Percentiles rank a stretch among this genome's conserved stretches.
Conservation (phyloP, 2,888 invertebrate species). For the Conomelus anceps region DNA sequence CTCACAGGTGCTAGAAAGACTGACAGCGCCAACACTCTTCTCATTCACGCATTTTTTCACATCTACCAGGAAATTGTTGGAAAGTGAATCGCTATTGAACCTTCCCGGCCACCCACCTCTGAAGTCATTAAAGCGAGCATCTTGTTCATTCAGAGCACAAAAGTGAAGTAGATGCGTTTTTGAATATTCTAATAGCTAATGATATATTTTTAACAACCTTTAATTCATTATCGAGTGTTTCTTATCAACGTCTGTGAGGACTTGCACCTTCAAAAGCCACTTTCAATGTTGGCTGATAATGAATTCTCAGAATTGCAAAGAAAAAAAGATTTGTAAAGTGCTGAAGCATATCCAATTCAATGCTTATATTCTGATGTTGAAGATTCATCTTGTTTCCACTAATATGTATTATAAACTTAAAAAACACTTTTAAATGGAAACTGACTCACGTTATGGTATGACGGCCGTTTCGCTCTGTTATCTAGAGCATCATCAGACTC, state of each 20-base stretch:
- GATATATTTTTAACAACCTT: neutral
- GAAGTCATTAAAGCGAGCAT: neutral
- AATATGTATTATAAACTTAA: too few relatives aligned
- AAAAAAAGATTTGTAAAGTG: too few relatives aligned
- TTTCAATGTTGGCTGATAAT: neutral
- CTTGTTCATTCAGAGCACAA: neutral
- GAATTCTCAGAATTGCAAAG: neutral
- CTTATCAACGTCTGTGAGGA: neutral
- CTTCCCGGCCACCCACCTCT: neutral
- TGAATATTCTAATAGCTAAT: neutral
- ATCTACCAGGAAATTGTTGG: neutral
- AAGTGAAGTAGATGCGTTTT: neutral
- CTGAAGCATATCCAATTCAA: too few relatives aligned
- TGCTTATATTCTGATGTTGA: too few relatives aligned
- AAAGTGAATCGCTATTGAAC: neutral
- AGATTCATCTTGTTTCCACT: too few relatives aligned
- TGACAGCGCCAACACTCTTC: neutral
- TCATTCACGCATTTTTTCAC: neutral
- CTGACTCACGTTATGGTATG: too few relatives aligned
- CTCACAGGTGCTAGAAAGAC: neutral
- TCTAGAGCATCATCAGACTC: too few relatives aligned
- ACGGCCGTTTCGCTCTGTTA: too few relatives aligned
- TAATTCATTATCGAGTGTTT: neutral
- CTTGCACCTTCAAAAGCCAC: neutral
- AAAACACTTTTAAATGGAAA: too few relatives aligned